These are phyloP conservation scores for Streptopelia turtur DNA, from an alignment of 2,797 vertebrate genomes.

Conservation along the genomic window DNA sequence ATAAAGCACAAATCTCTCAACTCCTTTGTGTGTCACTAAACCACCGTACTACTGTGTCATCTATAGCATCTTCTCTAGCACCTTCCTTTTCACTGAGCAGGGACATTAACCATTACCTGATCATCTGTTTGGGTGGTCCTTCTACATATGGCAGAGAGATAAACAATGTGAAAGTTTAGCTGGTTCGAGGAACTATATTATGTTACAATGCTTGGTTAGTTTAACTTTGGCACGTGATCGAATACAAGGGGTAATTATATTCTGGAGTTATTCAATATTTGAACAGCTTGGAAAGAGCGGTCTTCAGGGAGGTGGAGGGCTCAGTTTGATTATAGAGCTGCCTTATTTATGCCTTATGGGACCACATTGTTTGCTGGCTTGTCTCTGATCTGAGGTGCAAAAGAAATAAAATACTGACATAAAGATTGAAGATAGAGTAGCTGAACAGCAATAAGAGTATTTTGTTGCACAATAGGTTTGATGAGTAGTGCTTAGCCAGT, in stretches of 20 bases:
- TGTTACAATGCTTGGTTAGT: conserved; percentile 36
- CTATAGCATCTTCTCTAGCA: background rate
- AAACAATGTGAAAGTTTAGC: conserved; percentile 13
- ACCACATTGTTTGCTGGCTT: background rate
- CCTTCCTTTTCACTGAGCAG: background rate
- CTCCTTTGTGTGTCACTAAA: background rate
- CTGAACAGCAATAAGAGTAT: background rate
- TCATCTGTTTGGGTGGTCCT: conserved; percentile 41
- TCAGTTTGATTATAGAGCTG: background rate
- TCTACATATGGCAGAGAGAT: conserved; percentile 21
- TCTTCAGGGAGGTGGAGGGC: background rate
- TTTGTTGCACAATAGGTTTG: background rate
- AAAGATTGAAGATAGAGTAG: background rate
- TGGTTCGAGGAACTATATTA: conserved; percentile 14
- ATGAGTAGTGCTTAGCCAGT: background rate
- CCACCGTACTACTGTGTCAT: background rate
- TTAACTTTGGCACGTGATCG: background rate
- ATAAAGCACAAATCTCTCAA: background rate
- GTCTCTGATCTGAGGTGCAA: background rate
- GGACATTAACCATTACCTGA: background rate
- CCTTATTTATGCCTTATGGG: background rate
- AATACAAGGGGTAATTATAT: conserved; percentile 22
- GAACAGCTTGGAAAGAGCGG: conserved; percentile 38
- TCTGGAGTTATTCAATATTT: conserved; percentile 20
- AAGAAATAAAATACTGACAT: background rate